A percentile compares a stretch with the other conserved stretches of the same genome.
These are phyloP conservation scores for Sorex fumeus DNA, from an alignment of 2,113 vertebrate genomes.

Conservation along the genomic window DNA sequence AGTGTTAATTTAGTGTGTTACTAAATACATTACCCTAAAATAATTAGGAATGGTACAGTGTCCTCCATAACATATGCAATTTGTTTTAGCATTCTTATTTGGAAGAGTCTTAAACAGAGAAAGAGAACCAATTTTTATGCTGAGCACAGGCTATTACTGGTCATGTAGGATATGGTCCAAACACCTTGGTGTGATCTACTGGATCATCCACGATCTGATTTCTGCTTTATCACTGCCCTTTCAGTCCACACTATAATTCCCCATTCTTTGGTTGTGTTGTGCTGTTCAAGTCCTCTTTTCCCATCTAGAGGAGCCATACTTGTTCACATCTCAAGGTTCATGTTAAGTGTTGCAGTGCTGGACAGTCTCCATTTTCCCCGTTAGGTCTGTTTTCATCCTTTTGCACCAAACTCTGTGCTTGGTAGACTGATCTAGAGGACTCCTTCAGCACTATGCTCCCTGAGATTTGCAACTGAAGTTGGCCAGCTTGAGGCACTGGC, in stretches of 20 bases:
- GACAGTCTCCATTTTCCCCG: background rate
- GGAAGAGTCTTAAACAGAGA: slow-evolving; percentile 37
- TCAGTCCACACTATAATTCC: background rate
- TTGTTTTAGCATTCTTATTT: slow-evolving; percentile 59
- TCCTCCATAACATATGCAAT: slow-evolving; percentile 68
- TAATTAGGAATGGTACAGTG: slow-evolving; percentile 74
- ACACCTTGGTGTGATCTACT: background rate
- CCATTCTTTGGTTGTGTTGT: background rate
- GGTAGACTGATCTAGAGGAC: background rate
- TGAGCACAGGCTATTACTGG: background rate
- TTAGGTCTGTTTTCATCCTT: background rate
- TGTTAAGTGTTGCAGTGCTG: background rate
- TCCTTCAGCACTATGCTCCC: background rate
- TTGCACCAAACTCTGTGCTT: background rate
- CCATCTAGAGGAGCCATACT: background rate
- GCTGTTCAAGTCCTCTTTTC: background rate
- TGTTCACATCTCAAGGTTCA: background rate
- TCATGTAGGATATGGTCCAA: background rate
- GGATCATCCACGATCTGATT: background rate
- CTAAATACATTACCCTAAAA: slow-evolving; percentile 78
- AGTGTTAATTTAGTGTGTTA: slow-evolving; percentile 78
- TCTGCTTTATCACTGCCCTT: background rate
- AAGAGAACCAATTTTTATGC: background rate
- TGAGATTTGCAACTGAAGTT: background rate
- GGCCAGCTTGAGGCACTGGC: background rate